phyloP scores from a whole-genome alignment of 2,888 invertebrate species.

The Tipula vernalis region DNA sequence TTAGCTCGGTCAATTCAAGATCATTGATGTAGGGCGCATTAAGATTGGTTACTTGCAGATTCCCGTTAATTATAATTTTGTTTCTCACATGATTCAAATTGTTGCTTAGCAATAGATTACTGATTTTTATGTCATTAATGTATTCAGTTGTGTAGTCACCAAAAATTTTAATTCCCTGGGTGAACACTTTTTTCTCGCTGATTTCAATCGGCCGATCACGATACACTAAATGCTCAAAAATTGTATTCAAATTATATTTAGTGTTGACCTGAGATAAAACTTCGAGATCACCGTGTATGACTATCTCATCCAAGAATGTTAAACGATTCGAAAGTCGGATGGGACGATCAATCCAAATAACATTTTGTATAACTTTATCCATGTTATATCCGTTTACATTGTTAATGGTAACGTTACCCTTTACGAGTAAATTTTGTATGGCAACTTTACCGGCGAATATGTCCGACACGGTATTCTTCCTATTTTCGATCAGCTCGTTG shows the following conservation, averaged over 20 bases:
- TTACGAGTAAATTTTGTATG: slow-evolving; percentile 28
- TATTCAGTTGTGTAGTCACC: slow-evolving; percentile 26
- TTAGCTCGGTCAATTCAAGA: slow-evolving; percentile 17
- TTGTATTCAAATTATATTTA: not conserved
- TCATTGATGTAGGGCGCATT: not conserved
- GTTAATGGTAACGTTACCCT: slow-evolving; percentile 29
- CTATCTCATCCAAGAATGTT: slow-evolving; percentile 24
- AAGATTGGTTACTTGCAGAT: slow-evolving; percentile 21
- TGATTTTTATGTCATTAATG: slow-evolving; percentile 32
- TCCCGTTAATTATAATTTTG: slow-evolving; percentile 24
- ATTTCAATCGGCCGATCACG: slow-evolving; percentile 21
- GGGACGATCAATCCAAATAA: slow-evolving; percentile 32
- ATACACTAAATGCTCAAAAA: slow-evolving; percentile 29
- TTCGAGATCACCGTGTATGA: slow-evolving; percentile 22
- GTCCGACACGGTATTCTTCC: slow-evolving; percentile 25
- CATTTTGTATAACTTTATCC: slow-evolving; percentile 28
- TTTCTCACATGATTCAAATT: slow-evolving; percentile 21
- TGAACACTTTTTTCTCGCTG: slow-evolving; percentile 24
- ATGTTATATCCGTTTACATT: slow-evolving; percentile 24
- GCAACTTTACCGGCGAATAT: slow-evolving; percentile 33
- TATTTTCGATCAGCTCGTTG: slow-evolving; percentile 23
- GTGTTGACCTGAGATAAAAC: not conserved
- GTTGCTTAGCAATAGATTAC: slow-evolving; percentile 31
- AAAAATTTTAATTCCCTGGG: slow-evolving; percentile 27
- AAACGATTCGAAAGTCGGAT: slow-evolving; percentile 28